These are phyloP conservation scores for Misgurnus mizolepis DNA, from an alignment of 2,113 vertebrate genomes.

Conservation along the genomic window DNA sequence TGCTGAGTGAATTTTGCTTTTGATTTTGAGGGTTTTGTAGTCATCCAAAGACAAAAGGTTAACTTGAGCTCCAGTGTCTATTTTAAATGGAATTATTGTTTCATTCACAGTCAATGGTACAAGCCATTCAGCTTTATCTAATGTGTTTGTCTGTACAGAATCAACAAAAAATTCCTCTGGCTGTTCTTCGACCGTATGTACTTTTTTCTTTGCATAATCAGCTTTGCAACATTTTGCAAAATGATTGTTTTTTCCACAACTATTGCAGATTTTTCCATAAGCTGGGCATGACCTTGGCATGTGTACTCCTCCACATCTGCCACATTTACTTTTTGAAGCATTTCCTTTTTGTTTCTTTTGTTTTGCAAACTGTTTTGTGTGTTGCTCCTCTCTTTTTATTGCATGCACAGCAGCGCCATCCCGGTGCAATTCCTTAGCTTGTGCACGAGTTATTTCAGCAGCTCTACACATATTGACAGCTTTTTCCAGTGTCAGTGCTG, in stretches of 20 bases:
- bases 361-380: too few relatives aligned
- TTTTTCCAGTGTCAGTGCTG: too few relatives aligned
- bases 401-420: too few relatives aligned
- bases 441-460: too few relatives aligned
- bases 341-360: too few relatives aligned
- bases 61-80: constrained; percentile 43
- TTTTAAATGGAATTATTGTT: constrained; percentile 36
- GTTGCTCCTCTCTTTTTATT: too few relatives aligned
- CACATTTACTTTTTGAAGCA: too few relatives aligned
- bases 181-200: constrained; percentile 28
- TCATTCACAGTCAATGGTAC: constrained; percentile 31
- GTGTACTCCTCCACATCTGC: too few relatives aligned
- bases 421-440: too few relatives aligned
- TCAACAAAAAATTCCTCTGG: constrained; percentile 35
- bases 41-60: constrained; percentile 29
- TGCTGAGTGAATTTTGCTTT: constrained; percentile 35
- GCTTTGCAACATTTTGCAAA: constrained; percentile 33
- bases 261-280: not conserved
- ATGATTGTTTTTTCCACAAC: not conserved
- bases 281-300: too few relatives aligned
- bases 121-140: constrained; percentile 29
- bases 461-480: too few relatives aligned
- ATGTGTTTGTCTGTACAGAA: not conserved
- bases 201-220: constrained; percentile 16
- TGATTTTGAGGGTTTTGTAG: constrained; percentile 19